These are phyloP conservation scores for Megaleporinus macrocephalus DNA, from an alignment of 2,113 vertebrate species.

Conservation along the genomic window DNA sequence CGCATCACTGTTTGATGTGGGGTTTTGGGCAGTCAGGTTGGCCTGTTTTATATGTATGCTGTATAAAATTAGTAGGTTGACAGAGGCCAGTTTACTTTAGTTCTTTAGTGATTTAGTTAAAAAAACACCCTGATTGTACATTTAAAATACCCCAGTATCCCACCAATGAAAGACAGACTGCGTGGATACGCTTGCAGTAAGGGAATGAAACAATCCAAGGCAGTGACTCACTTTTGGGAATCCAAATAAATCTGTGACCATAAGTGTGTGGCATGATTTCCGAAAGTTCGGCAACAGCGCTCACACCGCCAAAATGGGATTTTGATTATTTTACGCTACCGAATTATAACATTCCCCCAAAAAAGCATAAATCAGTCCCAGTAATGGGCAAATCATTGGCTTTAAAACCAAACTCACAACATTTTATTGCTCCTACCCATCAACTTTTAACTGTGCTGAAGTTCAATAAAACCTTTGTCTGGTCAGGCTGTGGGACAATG, in stretches of 20 bases:
- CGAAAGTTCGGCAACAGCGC: neutral
- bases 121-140: conserved; percentile 25
- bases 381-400: neutral
- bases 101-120: conserved; percentile 37
- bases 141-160: conserved; percentile 30
- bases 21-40: conserved; percentile 16
- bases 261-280: conserved; percentile 17
- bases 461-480: neutral
- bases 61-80: conserved; percentile 37
- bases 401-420: neutral
- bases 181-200: conserved; percentile 15
- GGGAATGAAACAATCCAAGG: conserved; percentile 2
- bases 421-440: neutral
- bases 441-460: neutral
- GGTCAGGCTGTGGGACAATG: neutral
- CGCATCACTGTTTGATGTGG: neutral
- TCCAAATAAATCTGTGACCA: conserved; percentile 35
- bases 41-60: conserved; percentile 4
- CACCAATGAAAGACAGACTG: conserved; percentile 24
- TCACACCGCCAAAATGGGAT: neutral
- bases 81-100: conserved; percentile 38
- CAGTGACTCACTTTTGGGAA: conserved; percentile 31
- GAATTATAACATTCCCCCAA: neutral
- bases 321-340: conserved; percentile 2
- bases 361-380: neutral